Conservation (phyloP, 2,113 vertebrate species). For the Poeciliopsis prolifica region DNA sequence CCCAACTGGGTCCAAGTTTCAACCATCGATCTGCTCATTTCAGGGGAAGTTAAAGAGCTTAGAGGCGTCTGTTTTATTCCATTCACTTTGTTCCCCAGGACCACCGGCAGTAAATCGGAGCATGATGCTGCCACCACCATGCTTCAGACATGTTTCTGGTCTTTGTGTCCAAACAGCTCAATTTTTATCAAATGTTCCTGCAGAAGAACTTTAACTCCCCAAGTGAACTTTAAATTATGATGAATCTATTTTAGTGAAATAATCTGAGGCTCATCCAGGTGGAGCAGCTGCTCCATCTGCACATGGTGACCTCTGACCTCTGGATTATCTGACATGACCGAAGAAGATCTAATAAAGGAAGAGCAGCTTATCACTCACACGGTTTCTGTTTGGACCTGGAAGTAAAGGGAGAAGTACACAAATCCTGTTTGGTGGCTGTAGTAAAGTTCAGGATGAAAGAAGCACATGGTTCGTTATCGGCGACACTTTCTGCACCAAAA, state of each 20-base stretch:
- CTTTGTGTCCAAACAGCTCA: too few species aligned
- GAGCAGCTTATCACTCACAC: slow-evolving; percentile 17
- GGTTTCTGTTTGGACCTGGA: slow-evolving; percentile 49
- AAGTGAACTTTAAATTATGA: too few species aligned
- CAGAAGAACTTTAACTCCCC: too few species aligned
- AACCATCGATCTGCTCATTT: not conserved
- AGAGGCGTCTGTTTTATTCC: too few species aligned
- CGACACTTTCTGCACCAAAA: slow-evolving; percentile 53
- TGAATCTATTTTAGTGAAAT: not conserved
- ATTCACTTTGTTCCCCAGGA: not conserved
- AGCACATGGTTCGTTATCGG: slow-evolving; percentile 7
- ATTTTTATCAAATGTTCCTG: too few species aligned
- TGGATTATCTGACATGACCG: slow-evolving; percentile 27
- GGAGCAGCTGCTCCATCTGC: slow-evolving; percentile 8
- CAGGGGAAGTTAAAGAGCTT: too few species aligned
- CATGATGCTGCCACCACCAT: not conserved
- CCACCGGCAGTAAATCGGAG: not conserved
- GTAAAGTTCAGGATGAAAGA: slow-evolving; percentile 24
- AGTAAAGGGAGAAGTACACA: not conserved
- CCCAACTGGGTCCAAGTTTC: not conserved
- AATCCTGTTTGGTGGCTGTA: slow-evolving; percentile 44
- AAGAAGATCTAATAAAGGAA: not conserved
- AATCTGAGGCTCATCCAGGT: not conserved
- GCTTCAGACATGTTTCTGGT: too few species aligned
- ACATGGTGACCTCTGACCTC: slow-evolving; percentile 36